Base-by-base conservation (phyloP, 2,113 vertebrate species). In the Barbus barbus region DNA sequence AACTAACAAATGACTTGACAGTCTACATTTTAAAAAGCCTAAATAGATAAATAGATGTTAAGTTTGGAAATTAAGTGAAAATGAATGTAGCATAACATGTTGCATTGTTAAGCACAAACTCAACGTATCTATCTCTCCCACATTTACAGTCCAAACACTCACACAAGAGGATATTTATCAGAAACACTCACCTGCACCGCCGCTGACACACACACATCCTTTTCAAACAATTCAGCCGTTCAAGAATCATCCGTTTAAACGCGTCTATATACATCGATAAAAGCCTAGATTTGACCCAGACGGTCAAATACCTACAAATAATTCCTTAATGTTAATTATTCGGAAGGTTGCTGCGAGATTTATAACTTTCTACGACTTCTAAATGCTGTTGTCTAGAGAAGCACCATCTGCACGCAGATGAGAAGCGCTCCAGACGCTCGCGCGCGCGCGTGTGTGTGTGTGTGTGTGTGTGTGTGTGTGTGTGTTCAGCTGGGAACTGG, bases 201-300 rank as follows among this genome's bases (percentile, higher is more conserved):
- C 94, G 92, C 89, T 94, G 94, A 91, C 94, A 95, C 85, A 95
- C 93, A 92, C 94, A 95, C 92, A 95, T 94, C 89, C 93, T 94
- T 85, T 94, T 95, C 92, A 95, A 92, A 92, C 94, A 94, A 90
- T 83, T 95, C 51, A 95, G 92, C 90, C 94, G 92, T 89, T 94
- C 92, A 90, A 92, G 93, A 78, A 95, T 89, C 89, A 94, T 92
- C 89, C 94, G 93, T 92, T 95, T 95, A 88, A 95, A 95, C 89
- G 92, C 92, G 94, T 95, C 94, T 93, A 95, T 95, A 92, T 95
- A 95, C 94, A 95, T 95, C 89, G 93, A 92, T 88, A 90, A 91
- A 89, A 18, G 74, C 71, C n/a, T 84, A 88, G 86, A 83, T 87
- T 88, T 87, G 81, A 83, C 76, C 61, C 48, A 22, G 26, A 81